phyloP scores from a whole-genome alignment of 2,888 invertebrate genomes.

The Drosophila setosimentum region DNA sequence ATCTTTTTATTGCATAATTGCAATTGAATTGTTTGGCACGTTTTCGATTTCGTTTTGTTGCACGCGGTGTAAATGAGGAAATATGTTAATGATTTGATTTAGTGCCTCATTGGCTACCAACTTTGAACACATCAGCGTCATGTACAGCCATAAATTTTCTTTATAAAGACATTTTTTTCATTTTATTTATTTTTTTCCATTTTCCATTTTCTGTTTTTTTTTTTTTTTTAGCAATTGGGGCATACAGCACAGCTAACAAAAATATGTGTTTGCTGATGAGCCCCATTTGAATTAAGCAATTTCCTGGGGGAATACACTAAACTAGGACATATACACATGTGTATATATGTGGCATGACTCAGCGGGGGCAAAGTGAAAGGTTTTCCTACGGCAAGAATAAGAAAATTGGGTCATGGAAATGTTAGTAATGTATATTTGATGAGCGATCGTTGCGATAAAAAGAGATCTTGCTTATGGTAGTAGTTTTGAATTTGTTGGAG shows the following conservation, averaged over 20 bases:
- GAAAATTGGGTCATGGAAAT: slow-evolving; percentile 39
- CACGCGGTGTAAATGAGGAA: slow-evolving; percentile 29
- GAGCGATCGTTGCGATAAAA: not conserved
- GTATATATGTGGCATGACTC: slow-evolving; percentile 28
- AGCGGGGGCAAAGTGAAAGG: slow-evolving; percentile 56
- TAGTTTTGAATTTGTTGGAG: not conserved
- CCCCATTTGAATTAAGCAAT: slow-evolving; percentile 43
- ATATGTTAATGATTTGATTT: slow-evolving; percentile 72
- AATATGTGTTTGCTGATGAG: slow-evolving; percentile 43
- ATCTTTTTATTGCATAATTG: slow-evolving; percentile 77
- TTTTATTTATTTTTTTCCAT: slow-evolving; percentile 5
- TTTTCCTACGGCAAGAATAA: slow-evolving; percentile 16
- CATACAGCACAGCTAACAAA: slow-evolving; percentile 11
- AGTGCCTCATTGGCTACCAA: slow-evolving; percentile 43
- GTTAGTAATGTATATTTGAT: not conserved
- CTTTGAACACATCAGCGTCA: slow-evolving; percentile 44
- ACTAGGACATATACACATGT: slow-evolving; percentile 40
- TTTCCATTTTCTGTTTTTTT: slow-evolving; percentile 4
- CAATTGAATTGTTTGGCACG: slow-evolving; percentile 77
- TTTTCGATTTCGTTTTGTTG: slow-evolving; percentile 60
- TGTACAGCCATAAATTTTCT: slow-evolving; percentile 44
- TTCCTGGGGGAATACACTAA: slow-evolving; percentile 28
- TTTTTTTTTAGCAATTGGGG: slow-evolving; percentile 27
- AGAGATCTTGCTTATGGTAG: not conserved
- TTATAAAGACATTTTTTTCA: slow-evolving; percentile 48